Base-by-base conservation (phyloP, 1,140 invertebrate species). In the Ptiloglossa arizonensis region DNA sequence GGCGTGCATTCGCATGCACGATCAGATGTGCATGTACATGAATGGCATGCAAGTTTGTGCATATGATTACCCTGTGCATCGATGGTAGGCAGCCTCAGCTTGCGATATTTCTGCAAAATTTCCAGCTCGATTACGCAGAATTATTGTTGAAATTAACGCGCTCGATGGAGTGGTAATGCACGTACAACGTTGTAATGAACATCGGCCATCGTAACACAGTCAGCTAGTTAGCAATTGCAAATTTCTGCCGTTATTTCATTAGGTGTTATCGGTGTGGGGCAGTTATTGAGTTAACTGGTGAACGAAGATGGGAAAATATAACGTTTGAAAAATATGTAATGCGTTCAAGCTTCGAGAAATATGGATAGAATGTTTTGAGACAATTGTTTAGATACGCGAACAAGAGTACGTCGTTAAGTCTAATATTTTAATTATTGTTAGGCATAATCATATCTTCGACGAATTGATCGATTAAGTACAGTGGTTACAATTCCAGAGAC, bases 1-100 rank as follows among this genome's bases (percentile, higher is more conserved):
- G 32, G 29, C 38, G 27, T 35, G 64, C 38, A 41, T 46, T 66
- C 57, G 60, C 46, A 88, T 90, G 87, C 88, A 77, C 78, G 70
- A 68, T 57, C 79, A 54, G 80, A 73, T 63, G 72, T 62, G 69
- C 54, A 54, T 32, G 24, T 48, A 44, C 60, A 54, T 66, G 60
- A 73, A 66, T 66, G 71, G 64, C 71, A 50, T 73, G 60, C 32
- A 73, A 73, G 60, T 64, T 73, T 64, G 24, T n/a, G 71, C 60
- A 66, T 66, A 66, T 73, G 60, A 64, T 73, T 73, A 73, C 48
- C 46, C 29, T 11, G 46, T 35, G 24, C 41, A 46, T 56, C 35
- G 35, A 29, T 15, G 63, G n/a, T n/a, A 4, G 5, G 15, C 29
- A 44, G 46, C 13, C 29, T 5, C 11, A 27, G 62, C 27, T 11